Percentiles rank a stretch among this genome's conserved stretches.
These are phyloP conservation scores for Betta splendens DNA, from an alignment of 2,797 vertebrate species.

Conservation along the genomic window DNA sequence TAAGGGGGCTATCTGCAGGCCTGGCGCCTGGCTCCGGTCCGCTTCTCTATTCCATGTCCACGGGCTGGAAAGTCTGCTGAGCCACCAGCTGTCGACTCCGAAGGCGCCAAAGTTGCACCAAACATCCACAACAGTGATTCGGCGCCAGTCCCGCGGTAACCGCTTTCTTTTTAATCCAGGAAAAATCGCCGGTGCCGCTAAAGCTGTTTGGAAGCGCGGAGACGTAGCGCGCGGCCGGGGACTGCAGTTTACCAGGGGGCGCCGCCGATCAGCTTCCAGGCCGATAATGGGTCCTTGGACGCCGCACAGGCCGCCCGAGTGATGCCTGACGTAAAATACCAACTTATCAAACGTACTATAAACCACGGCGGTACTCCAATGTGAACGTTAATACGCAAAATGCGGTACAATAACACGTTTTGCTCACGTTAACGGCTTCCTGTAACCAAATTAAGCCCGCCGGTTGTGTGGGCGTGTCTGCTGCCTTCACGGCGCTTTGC, in stretches of 20 bases:
- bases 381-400: not conserved
- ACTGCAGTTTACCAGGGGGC: constrained; percentile 51
- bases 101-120: constrained; percentile 40
- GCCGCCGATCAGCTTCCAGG: constrained; percentile 54
- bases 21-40: constrained; percentile 59
- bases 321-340: constrained; percentile 68
- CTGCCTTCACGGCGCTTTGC: constrained; percentile 19
- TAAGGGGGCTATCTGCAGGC: constrained; percentile 61
- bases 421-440: accelerated
- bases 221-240: constrained; percentile 44
- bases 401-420: not conserved
- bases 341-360: not conserved
- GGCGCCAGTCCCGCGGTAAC: constrained; percentile 22
- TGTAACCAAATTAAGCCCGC: not conserved
- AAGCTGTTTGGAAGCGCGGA: constrained; percentile 26
- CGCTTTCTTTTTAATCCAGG: constrained; percentile 44
- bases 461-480: constrained; percentile 57
- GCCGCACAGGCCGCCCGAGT: constrained; percentile 76
- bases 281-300: constrained; percentile 70
- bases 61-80: constrained; percentile 40
- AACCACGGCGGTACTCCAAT: too few relatives aligned
- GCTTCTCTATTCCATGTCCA: constrained; percentile 67
- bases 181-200: constrained; percentile 36
- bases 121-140: constrained; percentile 34
- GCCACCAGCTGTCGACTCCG: constrained; percentile 5